Percentiles rank a stretch among this genome's conserved stretches.
phyloP scores from a whole-genome alignment of 2,888 invertebrate genomes.

The Erebia epiphron region DNA sequence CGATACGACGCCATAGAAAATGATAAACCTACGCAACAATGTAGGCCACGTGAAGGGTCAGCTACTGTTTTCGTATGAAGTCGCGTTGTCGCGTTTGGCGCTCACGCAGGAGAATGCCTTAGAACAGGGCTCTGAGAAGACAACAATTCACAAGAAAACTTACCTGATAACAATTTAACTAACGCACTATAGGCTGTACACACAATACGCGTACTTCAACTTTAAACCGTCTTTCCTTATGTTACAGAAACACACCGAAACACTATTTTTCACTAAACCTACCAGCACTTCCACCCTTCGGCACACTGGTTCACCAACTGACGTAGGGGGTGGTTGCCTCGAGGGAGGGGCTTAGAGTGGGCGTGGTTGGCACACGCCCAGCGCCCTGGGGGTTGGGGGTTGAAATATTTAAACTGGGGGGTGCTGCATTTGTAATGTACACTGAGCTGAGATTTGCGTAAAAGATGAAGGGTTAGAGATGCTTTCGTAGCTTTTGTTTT shows the following conservation, averaged over 20 bases:
- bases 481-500: not conserved
- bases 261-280: not conserved
- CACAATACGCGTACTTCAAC: too few relatives aligned
- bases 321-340: not conserved
- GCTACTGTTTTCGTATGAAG: too few relatives aligned
- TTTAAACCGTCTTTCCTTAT: not conserved
- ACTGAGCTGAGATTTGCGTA: not conserved
- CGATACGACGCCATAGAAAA: too few relatives aligned
- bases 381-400: not conserved
- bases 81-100: too few relatives aligned
- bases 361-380: slow-evolving; percentile 13
- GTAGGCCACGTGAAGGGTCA: too few relatives aligned
- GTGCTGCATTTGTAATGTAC: slow-evolving; percentile 11
- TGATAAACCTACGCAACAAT: too few relatives aligned
- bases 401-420: slow-evolving; percentile 16
- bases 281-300: not conserved
- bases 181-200: too few relatives aligned
- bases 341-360: not conserved
- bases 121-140: too few relatives aligned
- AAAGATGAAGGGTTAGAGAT: not conserved
- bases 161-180: too few relatives aligned
- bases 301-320: not conserved
- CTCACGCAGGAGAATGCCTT: too few relatives aligned
- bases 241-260: not conserved
- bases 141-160: too few relatives aligned